Base-by-base conservation (phyloP, 2,113 vertebrate genomes). In the Corythoichthys intestinalis region DNA sequence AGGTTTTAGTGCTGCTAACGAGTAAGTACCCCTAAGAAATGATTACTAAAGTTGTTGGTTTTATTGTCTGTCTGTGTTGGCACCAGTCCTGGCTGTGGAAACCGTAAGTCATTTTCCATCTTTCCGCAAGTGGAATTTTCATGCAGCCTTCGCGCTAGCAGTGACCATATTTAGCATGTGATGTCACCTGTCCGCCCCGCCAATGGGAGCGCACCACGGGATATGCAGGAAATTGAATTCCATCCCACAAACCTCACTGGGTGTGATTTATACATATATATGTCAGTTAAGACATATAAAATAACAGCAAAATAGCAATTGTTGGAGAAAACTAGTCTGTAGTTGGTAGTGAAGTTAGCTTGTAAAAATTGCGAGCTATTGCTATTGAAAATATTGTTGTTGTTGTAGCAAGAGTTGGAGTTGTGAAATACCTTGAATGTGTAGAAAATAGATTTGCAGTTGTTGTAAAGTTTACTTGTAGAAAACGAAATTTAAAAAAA, bases 51-150 rank as follows among this genome's bases (percentile, higher is more conserved):
- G 78, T 61, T 48, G 61, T 39, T 68, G 44, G 3, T 53, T 59
- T 28, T 5, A 9, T 41, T 35, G 57, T n/a, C 58, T 69, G 61
- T 48, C 64, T 28, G 38, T 56, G 80, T 77, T 86, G 81, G 83
- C 85, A 79, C 80, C 75, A 73, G 20, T 82, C 76, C 74, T 71
- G 75, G 67, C 80, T 88, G 87, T 87, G 87, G 88, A 92, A 92
- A 88, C 89, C 90, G 78, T 87, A 86, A 89, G 87, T 86, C 76
- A 80, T 90, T 90, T 88, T 91, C 89, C 87, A 88, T 88, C 83
- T 89, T 84, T 90, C 88, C 84, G 86, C 75, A 82, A 88, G 91
- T 90, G 88, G 90, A 92, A 89, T 90, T 77, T 89, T 86, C 81
- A 87, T 87, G 83, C 77, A 50, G 72, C 76, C 75, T 54, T 80